Percentiles rank a stretch among this genome's conserved stretches.
Evolutionary conservation across 2,888 invertebrate species (phyloP).

Genomic region (Sturmia bella): DNA sequence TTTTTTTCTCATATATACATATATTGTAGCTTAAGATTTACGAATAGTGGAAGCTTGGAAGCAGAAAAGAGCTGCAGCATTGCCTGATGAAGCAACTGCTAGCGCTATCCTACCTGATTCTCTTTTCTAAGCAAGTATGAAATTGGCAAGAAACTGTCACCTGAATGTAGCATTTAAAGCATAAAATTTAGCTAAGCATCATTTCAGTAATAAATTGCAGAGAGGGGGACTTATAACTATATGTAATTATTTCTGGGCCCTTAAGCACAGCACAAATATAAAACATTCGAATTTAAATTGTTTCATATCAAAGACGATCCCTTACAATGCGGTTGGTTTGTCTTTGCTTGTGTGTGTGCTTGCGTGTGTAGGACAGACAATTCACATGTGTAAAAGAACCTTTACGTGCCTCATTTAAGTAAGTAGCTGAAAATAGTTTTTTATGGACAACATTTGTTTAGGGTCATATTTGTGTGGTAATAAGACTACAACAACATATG

Average conservation of each 20-base stretch:
- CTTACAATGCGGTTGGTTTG: not conserved
- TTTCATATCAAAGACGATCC: not conserved
- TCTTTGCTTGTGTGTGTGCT: not conserved
- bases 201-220: constrained; percentile 4
- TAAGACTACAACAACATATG: constrained; percentile 75
- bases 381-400: constrained; percentile 37
- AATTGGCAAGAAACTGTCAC: too few relatives aligned
- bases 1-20: too few relatives aligned
- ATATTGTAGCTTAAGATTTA: too few relatives aligned
- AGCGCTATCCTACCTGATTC: too few relatives aligned
- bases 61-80: too few relatives aligned
- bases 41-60: too few relatives aligned
- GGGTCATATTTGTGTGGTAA: constrained; percentile 79
- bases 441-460: constrained; percentile 80
- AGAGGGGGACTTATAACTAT: constrained; percentile 59
- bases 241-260: constrained; percentile 64
- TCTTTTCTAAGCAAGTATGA: too few relatives aligned
- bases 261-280: constrained; percentile 44
- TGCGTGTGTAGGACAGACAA: constrained; percentile 23
- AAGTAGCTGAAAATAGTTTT: constrained; percentile 80
- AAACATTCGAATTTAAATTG: constrained; percentile 47
- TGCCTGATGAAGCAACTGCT: too few relatives aligned
- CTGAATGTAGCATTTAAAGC: not conserved
- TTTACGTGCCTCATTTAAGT: constrained; percentile 71
- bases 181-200: not conserved